A percentile compares a stretch with the other conserved stretches of the same genome.
phyloP scores from a whole-genome alignment of 2,113 vertebrate genomes.

The Coptodon rendalli region DNA sequence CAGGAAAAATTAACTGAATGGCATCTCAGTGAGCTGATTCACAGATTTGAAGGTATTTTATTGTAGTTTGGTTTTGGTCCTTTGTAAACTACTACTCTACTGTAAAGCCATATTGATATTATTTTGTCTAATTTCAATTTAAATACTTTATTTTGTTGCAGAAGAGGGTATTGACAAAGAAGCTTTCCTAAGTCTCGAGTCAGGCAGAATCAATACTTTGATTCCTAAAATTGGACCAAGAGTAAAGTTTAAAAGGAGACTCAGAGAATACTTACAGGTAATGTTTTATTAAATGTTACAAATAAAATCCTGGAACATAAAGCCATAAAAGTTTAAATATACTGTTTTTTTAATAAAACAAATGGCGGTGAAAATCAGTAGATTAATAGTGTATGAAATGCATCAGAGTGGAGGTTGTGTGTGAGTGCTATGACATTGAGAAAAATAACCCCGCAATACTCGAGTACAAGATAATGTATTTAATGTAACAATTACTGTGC shows the following conservation, averaged over 20 bases:
- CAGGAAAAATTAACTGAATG: not conserved
- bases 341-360: rapidly evolving
- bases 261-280: not conserved
- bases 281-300: not conserved
- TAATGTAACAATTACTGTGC: not conserved
- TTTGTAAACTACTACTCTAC: not conserved
- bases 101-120: rapidly evolving
- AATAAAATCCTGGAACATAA: not conserved
- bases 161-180: not conserved
- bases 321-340: not conserved
- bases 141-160: not conserved
- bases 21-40: not conserved
- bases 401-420: not conserved
- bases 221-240: not conserved
- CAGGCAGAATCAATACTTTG: not conserved
- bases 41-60: not conserved
- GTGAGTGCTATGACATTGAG: not conserved
- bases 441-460: not conserved
- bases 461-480: not conserved
- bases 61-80: not conserved
- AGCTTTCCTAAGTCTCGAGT: not conserved
- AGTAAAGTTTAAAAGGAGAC: not conserved
- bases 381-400: not conserved
- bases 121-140: rapidly evolving
- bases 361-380: rapidly evolving